A percentile compares a stretch with the other conserved stretches of the same genome.
Evolutionary conservation across 2,113 vertebrate species (phyloP).

Genomic region (Pelodiscus sinensis): DNA sequence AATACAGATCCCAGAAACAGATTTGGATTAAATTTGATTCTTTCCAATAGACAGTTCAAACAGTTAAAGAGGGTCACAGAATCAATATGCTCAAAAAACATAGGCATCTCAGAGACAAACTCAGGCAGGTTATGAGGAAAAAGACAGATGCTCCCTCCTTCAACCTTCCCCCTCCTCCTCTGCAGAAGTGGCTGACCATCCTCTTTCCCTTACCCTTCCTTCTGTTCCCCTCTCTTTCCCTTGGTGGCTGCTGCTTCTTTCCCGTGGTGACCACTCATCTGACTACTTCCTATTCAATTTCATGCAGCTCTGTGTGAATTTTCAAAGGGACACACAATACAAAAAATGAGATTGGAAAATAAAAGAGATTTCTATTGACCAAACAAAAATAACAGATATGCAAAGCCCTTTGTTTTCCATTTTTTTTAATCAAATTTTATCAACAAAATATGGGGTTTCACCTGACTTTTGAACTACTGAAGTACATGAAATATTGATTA

Average conservation of each 20-base stretch:
- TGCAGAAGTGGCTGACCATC: conserved; percentile 32
- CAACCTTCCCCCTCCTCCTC: conserved; percentile 36
- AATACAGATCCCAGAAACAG: conserved; percentile 29
- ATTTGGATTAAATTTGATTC: conserved; percentile 43
- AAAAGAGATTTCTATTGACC: neutral
- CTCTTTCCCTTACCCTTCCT: neutral
- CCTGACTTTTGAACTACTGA: neutral
- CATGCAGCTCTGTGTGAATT: conserved; percentile 37
- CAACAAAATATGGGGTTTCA: neutral
- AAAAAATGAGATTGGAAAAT: neutral
- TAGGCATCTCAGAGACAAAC: conserved; percentile 48
- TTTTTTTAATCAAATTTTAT: neutral
- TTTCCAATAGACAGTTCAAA: conserved; percentile 58
- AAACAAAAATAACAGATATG: neutral
- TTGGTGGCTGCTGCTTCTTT: neutral
- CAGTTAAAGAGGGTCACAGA: conserved; percentile 50
- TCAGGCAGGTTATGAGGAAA: neutral
- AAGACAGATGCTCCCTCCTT: conserved; percentile 54
- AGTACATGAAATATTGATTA: neutral
- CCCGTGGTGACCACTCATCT: neutral
- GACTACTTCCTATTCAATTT: neutral
- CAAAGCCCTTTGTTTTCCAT: neutral
- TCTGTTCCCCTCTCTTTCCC: neutral
- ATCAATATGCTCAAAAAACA: conserved; percentile 63
- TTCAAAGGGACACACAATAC: neutral